A percentile compares a stretch with the other conserved stretches of the same genome.
These are phyloP conservation scores for Agrenia bidenticulata DNA, from an alignment of 2,888 invertebrate species.

Conservation along the genomic window DNA sequence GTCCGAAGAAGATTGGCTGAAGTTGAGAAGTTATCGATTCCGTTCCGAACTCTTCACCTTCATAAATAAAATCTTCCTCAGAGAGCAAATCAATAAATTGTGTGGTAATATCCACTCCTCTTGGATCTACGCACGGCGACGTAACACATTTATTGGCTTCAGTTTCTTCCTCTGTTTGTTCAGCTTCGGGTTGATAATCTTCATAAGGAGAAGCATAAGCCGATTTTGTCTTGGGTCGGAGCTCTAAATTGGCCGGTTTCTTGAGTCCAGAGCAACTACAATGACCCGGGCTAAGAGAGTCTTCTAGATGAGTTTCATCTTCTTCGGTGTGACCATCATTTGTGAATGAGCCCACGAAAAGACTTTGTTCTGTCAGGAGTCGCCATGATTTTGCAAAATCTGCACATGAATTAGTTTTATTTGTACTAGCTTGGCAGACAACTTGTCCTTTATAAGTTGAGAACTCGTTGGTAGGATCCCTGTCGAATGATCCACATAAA, in stretches of 20 bases:
- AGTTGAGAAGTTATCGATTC: constrained; percentile 29
- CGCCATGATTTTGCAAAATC: constrained; percentile 52
- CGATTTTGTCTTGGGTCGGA: constrained; percentile 40
- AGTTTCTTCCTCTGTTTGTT: constrained; percentile 42
- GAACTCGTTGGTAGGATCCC: constrained; percentile 52
- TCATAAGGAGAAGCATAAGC: constrained; percentile 48
- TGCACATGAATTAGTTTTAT: constrained; percentile 37
- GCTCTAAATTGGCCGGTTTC: constrained; percentile 38
- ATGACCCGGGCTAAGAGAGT: constrained; percentile 43
- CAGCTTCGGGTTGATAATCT: constrained; percentile 43
- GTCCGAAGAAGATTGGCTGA: constrained; percentile 43
- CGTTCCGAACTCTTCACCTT: constrained; percentile 44
- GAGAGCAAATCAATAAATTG: constrained; percentile 47
- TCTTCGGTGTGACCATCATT: constrained; percentile 41
- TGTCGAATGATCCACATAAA: constrained; percentile 53
- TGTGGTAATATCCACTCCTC: constrained; percentile 50
- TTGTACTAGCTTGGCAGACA: constrained; percentile 45
- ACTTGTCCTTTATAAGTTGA: constrained; percentile 47
- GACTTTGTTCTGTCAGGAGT: constrained; percentile 47
- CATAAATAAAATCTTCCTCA: constrained; percentile 49
- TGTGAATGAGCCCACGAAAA: constrained; percentile 50
- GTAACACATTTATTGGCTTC: constrained; percentile 45
- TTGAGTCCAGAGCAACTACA: constrained; percentile 52
- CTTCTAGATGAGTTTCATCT: constrained; percentile 38
- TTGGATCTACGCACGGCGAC: constrained; percentile 47